Evolutionary conservation across 1,140 invertebrate genomes (phyloP).

Genomic region (Cardiocondyla obscurior): DNA sequence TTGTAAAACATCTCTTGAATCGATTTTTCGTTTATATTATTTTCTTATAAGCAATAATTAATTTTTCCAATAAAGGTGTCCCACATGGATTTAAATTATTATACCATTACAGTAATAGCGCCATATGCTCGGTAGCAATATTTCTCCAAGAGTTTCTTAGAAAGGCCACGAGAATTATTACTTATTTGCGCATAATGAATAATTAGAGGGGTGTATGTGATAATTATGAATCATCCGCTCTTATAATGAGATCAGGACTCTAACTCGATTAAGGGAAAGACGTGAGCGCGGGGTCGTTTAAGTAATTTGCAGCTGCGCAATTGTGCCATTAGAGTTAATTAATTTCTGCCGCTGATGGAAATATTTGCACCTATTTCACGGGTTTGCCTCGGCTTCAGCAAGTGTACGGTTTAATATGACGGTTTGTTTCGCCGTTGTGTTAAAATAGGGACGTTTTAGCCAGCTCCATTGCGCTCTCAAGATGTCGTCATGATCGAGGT

Average conservation of each 20-base stretch:
- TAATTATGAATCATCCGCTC: slow-evolving; percentile 25
- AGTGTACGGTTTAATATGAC: slow-evolving; percentile 10
- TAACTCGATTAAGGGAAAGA: slow-evolving; percentile 17
- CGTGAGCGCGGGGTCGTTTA: slow-evolving; percentile 22
- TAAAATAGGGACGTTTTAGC: neutral
- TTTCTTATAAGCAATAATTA: neutral
- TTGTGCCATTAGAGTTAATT: slow-evolving; percentile 45
- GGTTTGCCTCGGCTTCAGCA: slow-evolving; percentile 21
- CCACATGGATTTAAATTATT: neutral
- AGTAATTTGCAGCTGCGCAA: slow-evolving; percentile 39
- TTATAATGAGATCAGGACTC: slow-evolving; percentile 31
- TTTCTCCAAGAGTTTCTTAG: neutral
- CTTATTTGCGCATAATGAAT: neutral
- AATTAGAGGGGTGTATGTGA: neutral
- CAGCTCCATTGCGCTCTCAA: slow-evolving; percentile 19
- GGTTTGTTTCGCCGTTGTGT: neutral
- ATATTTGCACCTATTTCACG: slow-evolving; percentile 49
- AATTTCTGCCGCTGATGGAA: slow-evolving; percentile 44
- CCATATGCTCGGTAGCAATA: neutral
- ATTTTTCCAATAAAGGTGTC: neutral
- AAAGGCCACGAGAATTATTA: neutral
- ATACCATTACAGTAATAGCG: neutral
- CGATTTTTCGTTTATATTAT: neutral
- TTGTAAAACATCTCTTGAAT: no score
- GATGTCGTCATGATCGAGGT: slow-evolving; percentile 14